Evolutionary conservation across 1,140 invertebrate genomes (phyloP).

Genomic region (Pentalonia nigronervosa): DNA sequence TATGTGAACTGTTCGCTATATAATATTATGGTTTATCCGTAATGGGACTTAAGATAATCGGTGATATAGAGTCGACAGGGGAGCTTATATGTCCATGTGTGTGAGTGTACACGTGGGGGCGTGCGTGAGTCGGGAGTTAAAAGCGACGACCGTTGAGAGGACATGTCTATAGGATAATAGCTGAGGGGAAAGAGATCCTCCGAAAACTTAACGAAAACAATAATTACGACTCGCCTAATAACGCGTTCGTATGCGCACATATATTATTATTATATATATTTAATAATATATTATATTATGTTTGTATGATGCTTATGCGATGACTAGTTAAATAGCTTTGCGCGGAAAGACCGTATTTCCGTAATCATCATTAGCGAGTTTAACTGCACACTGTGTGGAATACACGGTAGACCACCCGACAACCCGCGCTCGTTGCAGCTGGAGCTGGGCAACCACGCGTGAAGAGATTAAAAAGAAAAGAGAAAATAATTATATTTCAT

Average conservation of each 20-base stretch:
- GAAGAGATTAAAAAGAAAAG: neutral
- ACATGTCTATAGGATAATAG: neutral
- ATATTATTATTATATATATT: neutral
- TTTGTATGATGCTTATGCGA: neutral
- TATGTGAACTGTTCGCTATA: neutral
- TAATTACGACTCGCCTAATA: neutral
- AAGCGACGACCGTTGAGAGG: neutral
- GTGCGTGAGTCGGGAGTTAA: neutral
- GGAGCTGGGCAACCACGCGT: neutral
- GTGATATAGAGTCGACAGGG: neutral
- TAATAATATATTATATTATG: neutral
- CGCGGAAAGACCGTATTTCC: neutral
- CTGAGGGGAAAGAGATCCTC: neutral
- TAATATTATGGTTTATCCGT: conserved; percentile 9
- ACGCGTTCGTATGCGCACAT: neutral
- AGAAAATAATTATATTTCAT: neutral
- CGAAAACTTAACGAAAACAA: conserved; percentile 20
- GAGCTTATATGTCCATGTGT: neutral
- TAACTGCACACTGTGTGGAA: neutral
- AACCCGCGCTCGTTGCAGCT: neutral
- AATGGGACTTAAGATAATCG: conserved; percentile 16
- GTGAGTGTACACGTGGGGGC: neutral
- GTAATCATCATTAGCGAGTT: neutral
- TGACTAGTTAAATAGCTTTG: neutral
- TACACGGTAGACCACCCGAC: neutral